Evolutionary conservation across 2,113 vertebrate species (phyloP).

Genomic region (Cnemophilus loriae): DNA sequence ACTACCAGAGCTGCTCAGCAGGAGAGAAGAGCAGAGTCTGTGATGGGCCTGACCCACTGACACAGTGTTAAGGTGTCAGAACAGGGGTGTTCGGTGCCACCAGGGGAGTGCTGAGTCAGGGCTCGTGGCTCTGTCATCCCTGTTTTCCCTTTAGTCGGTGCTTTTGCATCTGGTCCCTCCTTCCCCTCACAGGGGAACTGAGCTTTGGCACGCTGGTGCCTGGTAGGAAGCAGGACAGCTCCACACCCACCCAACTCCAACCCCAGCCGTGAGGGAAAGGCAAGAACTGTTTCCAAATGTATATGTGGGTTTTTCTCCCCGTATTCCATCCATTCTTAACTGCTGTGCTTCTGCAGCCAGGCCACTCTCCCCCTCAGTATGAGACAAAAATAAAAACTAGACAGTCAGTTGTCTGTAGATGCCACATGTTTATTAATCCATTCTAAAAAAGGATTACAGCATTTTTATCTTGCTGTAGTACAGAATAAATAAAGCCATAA

Average conservation of each 20-base stretch:
- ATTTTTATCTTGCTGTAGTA: constrained; percentile 22
- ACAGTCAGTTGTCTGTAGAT: background rate
- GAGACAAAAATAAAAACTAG: background rate
- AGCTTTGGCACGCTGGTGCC: background rate
- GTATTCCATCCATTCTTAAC: background rate
- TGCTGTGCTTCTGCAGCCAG: background rate
- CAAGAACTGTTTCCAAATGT: background rate
- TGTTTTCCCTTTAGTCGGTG: too few relatives aligned
- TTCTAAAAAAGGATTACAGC: background rate
- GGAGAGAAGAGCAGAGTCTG: background rate
- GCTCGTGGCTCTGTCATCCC: fast-evolving
- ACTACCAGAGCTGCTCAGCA: background rate
- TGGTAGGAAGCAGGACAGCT: background rate
- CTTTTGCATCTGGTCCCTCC: background rate
- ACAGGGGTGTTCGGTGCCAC: background rate
- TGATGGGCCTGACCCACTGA: background rate
- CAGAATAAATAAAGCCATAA: constrained; percentile 59
- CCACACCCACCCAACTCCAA: background rate
- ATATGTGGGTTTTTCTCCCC: fast-evolving
- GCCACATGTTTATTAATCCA: constrained; percentile 49
- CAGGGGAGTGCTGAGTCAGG: background rate
- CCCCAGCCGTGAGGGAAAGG: background rate
- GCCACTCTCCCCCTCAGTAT: background rate
- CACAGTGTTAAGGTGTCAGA: fast-evolving
- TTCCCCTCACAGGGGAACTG: background rate